These are phyloP conservation scores for Paguma larvata DNA, from an alignment of 2,797 vertebrate genomes.

Conservation along the genomic window DNA sequence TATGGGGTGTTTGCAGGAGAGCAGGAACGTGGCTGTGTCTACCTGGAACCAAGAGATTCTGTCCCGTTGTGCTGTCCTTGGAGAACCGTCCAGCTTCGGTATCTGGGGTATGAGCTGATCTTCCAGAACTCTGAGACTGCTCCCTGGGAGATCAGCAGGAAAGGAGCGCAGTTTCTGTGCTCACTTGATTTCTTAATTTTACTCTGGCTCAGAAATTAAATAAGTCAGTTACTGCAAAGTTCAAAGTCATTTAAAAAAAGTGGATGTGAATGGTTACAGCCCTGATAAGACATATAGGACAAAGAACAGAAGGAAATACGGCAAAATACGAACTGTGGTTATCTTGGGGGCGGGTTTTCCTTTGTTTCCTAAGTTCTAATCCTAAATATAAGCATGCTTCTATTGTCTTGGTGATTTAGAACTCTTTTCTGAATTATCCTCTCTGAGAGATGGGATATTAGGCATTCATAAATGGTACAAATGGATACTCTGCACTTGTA, in stretches of 20 bases:
- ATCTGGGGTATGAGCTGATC: background rate
- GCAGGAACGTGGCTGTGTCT: background rate
- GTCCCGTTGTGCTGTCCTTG: background rate
- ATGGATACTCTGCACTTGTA: background rate
- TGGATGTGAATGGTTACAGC: background rate
- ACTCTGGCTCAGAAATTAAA: conserved; percentile 33
- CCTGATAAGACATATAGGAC: background rate
- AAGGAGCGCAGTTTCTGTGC: background rate
- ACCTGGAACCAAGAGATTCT: background rate
- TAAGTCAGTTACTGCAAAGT: background rate
- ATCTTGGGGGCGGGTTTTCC: background rate
- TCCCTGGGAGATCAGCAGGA: background rate
- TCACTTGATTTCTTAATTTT: background rate
- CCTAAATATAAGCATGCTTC: background rate
- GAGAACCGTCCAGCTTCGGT: background rate
- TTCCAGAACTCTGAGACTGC: background rate
- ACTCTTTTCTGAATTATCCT: conserved; percentile 8
- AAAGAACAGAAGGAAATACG: background rate
- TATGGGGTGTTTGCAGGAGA: background rate
- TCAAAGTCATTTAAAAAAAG: background rate
- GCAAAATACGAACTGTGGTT: background rate
- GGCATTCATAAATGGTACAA: background rate
- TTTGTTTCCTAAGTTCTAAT: background rate
- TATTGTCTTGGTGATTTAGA: conserved; percentile 2
- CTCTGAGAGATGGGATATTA: background rate